Base-by-base conservation (phyloP, 2,113 vertebrate genomes). In the Percopsis transmontana region DNA sequence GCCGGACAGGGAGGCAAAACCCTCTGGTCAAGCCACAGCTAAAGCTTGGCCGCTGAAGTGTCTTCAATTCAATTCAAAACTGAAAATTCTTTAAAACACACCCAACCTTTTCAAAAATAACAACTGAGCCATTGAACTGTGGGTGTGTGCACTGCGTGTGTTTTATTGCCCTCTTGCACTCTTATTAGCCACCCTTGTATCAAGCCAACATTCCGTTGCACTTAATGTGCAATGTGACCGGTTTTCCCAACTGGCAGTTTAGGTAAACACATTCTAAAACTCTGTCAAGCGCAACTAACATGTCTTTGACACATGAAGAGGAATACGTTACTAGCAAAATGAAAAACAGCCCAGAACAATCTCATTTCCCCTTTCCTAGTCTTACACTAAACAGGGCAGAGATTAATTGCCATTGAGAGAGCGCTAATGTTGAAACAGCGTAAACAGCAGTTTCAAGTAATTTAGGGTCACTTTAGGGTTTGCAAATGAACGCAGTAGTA, bases 1-100 rank as follows among this genome's bases (percentile, higher is more conserved):
- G n/a, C n/a, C n/a, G n/a, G n/a, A 40, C 2, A 21, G 39, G 19
- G 16, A 50, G 41, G 42, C 59, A 45, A 18, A 62, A 41, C 44
- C 40, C 20, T 23, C 4, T 19, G 18, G 54, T 23, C 42, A 38
- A 33, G 18, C 41, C 13, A 21, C 12, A 21, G 24, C 2, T 20
- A 19, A 20, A 19, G 10, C 38, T 2, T 14, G 15, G 14, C 39
- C 15, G 56, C 10, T 14, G 54, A 50, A 39, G 48, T 2, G 20
- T 42, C 39, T 24, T n/a, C 14, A 21, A 75, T 58, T 7, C 23
- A n/a, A 75, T 78, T 39, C n/a, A n/a, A n/a, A 50, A 51, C 60
- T 72, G 66, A 68, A 18, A 68, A 27, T 4, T 10, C 15, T 10
- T 14, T 44, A 3, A 44, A 44, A 44, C 42, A 15, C 42, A 44